Evolutionary conservation across 2,888 invertebrate species (phyloP).

Genomic region (Eristalinus aeneus): DNA sequence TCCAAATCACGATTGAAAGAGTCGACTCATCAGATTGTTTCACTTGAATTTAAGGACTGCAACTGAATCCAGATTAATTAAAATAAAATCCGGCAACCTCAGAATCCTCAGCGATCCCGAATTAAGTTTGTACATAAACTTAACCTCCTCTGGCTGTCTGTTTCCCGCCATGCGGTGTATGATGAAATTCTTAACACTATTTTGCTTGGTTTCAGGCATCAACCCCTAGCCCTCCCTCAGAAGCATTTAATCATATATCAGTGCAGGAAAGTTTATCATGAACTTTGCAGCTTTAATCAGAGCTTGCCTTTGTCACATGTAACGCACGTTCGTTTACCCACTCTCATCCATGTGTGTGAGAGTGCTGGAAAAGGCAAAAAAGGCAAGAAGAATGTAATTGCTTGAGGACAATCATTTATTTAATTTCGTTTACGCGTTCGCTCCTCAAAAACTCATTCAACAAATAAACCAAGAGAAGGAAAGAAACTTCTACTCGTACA

Average conservation of each 20-base stretch:
- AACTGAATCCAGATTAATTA: conserved; percentile 33
- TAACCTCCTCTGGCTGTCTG: neutral
- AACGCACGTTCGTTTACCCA: neutral
- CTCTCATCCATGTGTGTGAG: neutral
- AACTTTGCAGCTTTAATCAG: neutral
- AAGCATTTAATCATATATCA: conserved; percentile 39
- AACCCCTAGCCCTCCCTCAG: neutral
- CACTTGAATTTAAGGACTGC: neutral
- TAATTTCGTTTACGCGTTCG: conserved; percentile 53
- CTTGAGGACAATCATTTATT: conserved; percentile 57
- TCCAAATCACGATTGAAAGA: neutral
- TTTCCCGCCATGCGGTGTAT: neutral
- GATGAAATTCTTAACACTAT: conserved; percentile 16
- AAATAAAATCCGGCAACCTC: conserved; percentile 30
- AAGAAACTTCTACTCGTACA: conserved; percentile 9
- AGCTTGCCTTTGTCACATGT: neutral
- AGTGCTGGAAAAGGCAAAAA: neutral
- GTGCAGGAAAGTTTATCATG: conserved; percentile 15
- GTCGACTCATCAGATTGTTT: neutral
- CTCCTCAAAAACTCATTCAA: conserved; percentile 38
- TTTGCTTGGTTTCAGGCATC: neutral
- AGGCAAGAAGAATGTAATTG: conserved; percentile 41
- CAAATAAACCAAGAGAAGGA: conserved; percentile 18
- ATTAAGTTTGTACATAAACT: conserved; percentile 12
- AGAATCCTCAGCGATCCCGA: neutral